Base-by-base conservation (phyloP, 2,113 vertebrate genomes). In the Otocyon megalotis region DNA sequence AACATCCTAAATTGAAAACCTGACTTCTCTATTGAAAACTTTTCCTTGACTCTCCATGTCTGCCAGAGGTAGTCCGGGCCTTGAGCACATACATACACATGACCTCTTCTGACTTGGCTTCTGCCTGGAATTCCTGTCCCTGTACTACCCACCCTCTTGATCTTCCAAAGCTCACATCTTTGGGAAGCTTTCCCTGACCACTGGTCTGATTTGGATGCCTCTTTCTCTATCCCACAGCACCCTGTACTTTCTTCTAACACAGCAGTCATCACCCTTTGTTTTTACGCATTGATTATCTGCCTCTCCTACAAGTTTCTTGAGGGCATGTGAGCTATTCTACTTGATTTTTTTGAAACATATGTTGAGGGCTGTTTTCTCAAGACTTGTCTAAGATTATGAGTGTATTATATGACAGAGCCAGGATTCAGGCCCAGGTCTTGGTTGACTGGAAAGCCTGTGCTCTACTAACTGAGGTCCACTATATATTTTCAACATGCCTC, bases 1-100 rank as follows among this genome's bases (percentile, higher is more conserved):
- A 91, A 72, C 79, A 58, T 91, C 17, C 50, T 32, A 74, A 65
- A 63, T 28, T 48, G 62, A 74, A 96, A 96, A 22, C 19, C 19
- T 10, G 30, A 20, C 16, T 62, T 24, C 11, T 4, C 15, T 37
- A 63, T 69, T 76, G 43, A 85, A 86, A 88, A 63, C 15, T 1
- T 72, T 83, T 58, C 53, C 26, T 88, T 91, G n/a, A 8, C 3
- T 88, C 54, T 77, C 8, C 32, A 13, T 30, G 32, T 69, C 62
- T 90, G 11, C 0, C 67, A 77, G 26, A 85, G 2, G 37, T 3
- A 50, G 20, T 72, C 28, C 50, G 60, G 60, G 17, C 9, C 11
- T 60, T 15, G 22, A 37, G 22, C 20, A 69, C 2, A 0, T 20
- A 69, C 2, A 0, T 20, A 15, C 8, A 32, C 1, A 74, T 4